Base-by-base conservation (phyloP, 1,140 invertebrate genomes). In the Anoplolepis gracilipes region DNA sequence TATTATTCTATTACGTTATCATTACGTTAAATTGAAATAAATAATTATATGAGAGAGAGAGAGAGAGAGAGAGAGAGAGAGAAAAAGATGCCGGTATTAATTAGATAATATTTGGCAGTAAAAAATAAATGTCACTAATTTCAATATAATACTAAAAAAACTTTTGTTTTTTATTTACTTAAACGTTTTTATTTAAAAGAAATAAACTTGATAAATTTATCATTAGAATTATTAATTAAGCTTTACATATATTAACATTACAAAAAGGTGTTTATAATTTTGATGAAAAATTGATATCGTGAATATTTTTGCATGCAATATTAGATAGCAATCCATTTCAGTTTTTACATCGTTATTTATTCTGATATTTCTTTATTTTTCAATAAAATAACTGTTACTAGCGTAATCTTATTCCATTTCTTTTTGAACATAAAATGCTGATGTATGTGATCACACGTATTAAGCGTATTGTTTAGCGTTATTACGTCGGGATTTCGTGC, bases 201-300 rank as follows among this genome's bases (percentile, higher is more conserved):
- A 70, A 70, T 70, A 28, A 28, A 70, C 28, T 70, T 19, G 1
- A 4, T n/a, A 19, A 70, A 30, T 46, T 28, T 70, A 70, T 70
- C 0, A 70, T 70, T 19, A 19, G 19, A n/a, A n/a, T n/a, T n/a
- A n/a, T n/a, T n/a, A n/a, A n/a, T n/a, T n/a, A n/a, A n/a, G n/a
- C n/a, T n/a, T n/a, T n/a, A 49, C 46, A 0, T 57, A 8, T 28
- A 39, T 42, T n/a, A 16, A 36, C 0, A 7, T 39, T 28, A 10
- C 25, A 7, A 59, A 6, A n/a, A 61, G 16, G 16, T 42, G 19
- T 73, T 53, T 0, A n/a, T 39, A 59, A 76, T 39, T 61, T 61
- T 28, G 2, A 11, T 4, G n/a, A n/a, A 25, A 39, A 59, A n/a
- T 39, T 1, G 19, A n/a, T 16, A 22, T 36, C 1, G 49, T 39